Percentiles rank a stretch among this genome's conserved stretches.
These are phyloP conservation scores for Iphiclides podalirius DNA, from an alignment of 2,888 invertebrate genomes.

Conservation along the genomic window DNA sequence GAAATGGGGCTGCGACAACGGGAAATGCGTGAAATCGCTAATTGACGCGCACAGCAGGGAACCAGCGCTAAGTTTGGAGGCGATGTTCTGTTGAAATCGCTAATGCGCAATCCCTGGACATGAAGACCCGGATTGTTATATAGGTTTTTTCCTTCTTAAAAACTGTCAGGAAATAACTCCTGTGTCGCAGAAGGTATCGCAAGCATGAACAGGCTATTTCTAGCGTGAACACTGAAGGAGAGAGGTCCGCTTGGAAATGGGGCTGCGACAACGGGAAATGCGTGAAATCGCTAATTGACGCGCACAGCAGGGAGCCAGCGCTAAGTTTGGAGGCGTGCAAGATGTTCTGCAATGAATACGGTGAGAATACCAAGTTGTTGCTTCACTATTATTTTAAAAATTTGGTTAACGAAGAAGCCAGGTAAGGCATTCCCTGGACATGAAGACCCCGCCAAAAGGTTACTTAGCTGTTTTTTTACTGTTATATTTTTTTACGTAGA, in stretches of 20 bases:
- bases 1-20: conserved; percentile 78
- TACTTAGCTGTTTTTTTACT: no score
- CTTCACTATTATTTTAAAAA: no score
- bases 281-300: conserved; percentile 60
- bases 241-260: conserved; percentile 72
- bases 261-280: conserved; percentile 77
- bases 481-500: no score
- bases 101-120: no score
- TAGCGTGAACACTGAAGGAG: conserved; percentile 45
- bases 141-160: no score
- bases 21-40: conserved; percentile 72
- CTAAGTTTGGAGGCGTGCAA: conserved; percentile 82
- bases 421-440: no score
- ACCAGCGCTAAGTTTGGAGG: conserved; percentile 74
- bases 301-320: conserved; percentile 48
- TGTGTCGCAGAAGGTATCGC: no score
- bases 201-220: no score
- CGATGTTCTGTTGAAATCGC: conserved; percentile 84
- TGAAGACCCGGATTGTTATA: no score
- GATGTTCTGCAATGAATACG: conserved; percentile 81
- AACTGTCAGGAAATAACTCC: no score
- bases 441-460: no score
- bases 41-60: conserved; percentile 45
- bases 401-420: no score
- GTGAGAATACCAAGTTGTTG: conserved; percentile 44